Evolutionary conservation across 2,797 vertebrate genomes (phyloP).

Genomic region (Coregonus ussuriensis): DNA sequence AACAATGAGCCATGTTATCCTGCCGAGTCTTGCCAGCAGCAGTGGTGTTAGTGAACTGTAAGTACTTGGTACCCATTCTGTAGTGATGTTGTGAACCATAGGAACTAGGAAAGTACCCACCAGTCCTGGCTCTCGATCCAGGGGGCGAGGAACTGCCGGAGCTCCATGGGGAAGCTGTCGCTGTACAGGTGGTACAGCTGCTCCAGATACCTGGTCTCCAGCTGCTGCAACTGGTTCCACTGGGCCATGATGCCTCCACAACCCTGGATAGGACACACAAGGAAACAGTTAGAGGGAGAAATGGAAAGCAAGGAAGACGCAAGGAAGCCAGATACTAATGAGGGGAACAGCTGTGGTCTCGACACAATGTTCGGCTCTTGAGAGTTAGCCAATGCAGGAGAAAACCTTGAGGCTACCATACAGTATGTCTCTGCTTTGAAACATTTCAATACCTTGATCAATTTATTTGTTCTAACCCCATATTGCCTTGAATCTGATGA

Average conservation of each 20-base stretch:
- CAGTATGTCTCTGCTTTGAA: too few relatives aligned
- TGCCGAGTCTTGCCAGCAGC: background rate
- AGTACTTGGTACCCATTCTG: too few relatives aligned
- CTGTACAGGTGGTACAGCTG: slow-evolving; percentile 98
- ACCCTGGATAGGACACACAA: slow-evolving; percentile 27
- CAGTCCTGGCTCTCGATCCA: slow-evolving; percentile 99
- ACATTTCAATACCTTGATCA: too few relatives aligned
- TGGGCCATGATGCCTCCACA: slow-evolving; percentile 85
- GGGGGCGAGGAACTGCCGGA: slow-evolving; percentile 94
- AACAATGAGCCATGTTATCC: background rate
- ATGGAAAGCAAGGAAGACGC: background rate
- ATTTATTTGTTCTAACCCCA: too few relatives aligned
- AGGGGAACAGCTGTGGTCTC: too few relatives aligned
- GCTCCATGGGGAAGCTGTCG: slow-evolving; percentile 98
- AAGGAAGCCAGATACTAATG: background rate
- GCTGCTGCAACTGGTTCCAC: slow-evolving; percentile 99
- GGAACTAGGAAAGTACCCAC: slow-evolving; percentile 66
- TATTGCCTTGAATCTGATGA: too few relatives aligned
- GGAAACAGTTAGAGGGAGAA: background rate
- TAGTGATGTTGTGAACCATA: too few relatives aligned
- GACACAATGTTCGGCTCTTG: too few relatives aligned
- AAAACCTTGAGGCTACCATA: background rate
- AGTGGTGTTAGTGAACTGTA: background rate
- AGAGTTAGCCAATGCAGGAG: background rate
- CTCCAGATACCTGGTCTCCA: slow-evolving; percentile 96